Base-by-base conservation (phyloP, 2,113 vertebrate species). In the Cinclus mexicanus region DNA sequence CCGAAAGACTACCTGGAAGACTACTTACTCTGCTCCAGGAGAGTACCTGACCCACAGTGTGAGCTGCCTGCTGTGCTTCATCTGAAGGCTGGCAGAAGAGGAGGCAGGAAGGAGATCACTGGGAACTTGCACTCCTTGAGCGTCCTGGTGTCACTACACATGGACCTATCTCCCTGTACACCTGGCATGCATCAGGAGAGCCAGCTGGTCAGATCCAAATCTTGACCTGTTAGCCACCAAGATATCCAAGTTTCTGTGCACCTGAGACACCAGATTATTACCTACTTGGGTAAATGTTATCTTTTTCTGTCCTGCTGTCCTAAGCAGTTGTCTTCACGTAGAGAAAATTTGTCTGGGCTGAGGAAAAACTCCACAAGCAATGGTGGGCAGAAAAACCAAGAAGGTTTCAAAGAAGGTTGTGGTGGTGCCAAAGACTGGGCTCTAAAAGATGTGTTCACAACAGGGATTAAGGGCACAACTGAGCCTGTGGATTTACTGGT, bases 311-410 rank as follows among this genome's bases (percentile, higher is more conserved):
- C 24, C n/a, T 64, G 44, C 6, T 89, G 60, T 35, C 52, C 52
- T 52, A 64, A 87, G 61, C 61, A 44, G 7, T 47, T 94, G 19
- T 61, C 49, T 91, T 90, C 49, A 56, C 21, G 19, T 15, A 72
- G 23, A 87, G 53, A 31, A 57, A 41, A 82, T 76, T 85, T 65
- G 20, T 59, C 53, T 61, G 55, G 61, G 61, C 25, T 53, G 61
- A 93, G 42, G 29, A 96, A 78, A 93, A 85, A 79, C 85, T 94
- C 37, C 70, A 91, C 75, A 93, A 93, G 31, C 53, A 77, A 28
- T 25, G 60, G 25, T 24, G 29, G 31, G 41, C 53, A 93, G 49
- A 33, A 85, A 84, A 68, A 24, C 1, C 18, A 89, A 56, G 63
- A 53, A 65, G 31, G 7, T 88, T 91, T 94, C 22, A 60, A 57